Percentiles rank a stretch among this genome's conserved stretches.
Conservation (phyloP, 1,140 invertebrate genomes). For the Lepidotrigona ventralis region DNA sequence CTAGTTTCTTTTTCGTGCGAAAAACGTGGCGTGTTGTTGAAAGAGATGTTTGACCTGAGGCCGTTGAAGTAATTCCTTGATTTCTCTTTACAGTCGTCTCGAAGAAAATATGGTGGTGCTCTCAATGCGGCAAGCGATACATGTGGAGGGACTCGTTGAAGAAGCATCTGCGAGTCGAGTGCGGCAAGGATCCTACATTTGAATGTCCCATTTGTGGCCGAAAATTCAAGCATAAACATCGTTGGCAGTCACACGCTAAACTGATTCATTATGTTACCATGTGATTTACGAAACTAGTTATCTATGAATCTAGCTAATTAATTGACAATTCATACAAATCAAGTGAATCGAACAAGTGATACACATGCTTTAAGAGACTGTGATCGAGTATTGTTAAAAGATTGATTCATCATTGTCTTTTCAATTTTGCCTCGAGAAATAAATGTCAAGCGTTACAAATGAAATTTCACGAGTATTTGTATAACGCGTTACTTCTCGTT, state of each 20-base stretch:
- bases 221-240: constrained; percentile 80
- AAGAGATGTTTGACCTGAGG: background rate
- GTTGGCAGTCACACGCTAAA: constrained; percentile 75
- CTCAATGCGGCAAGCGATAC: constrained; percentile 77
- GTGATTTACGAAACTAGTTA: constrained; percentile 23
- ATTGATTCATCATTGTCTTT: background rate
- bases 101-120: constrained; percentile 70
- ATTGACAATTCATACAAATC: background rate
- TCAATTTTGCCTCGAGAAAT: background rate
- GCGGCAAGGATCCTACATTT: constrained; percentile 81
- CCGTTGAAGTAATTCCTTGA: constrained; percentile 6
- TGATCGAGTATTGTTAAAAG: background rate
- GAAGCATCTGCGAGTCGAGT: constrained; percentile 81
- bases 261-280: constrained; percentile 68
- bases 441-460: background rate
- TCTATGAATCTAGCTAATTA: constrained; percentile 10
- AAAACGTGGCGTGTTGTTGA: background rate
- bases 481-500: background rate
- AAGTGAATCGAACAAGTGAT: background rate
- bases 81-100: constrained; percentile 48
- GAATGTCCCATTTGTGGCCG: constrained; percentile 80
- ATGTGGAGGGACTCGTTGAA: constrained; percentile 78
- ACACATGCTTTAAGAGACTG: background rate
- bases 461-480: background rate
- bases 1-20: background rate